Base-by-base conservation (phyloP, 2,888 invertebrate genomes). In the Gnatocerus cornutus region DNA sequence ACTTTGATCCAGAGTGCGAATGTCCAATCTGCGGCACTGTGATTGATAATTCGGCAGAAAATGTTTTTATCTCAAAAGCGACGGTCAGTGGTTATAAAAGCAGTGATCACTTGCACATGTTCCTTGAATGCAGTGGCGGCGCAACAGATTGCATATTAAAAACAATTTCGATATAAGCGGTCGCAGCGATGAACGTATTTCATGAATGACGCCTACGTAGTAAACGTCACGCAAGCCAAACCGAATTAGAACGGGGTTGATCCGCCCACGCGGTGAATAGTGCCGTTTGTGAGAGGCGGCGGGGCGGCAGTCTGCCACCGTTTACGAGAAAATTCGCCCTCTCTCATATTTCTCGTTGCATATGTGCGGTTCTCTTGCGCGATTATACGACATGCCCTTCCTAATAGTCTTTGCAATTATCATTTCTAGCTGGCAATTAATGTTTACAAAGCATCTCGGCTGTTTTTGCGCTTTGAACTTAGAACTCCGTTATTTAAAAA, bases 141-240 rank as follows among this genome's bases (percentile, higher is more conserved):
- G 64, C 64, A 69, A 69, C 58, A 68, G 68, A 68, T 68, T 68
- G 62, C 56, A 58, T 64, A 59, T 64, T 69, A 69, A 65, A 69
- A 65, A 56, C 69, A 69, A 69, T 66, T 69, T 65, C 43, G 46
- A 27, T 55, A 62, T 37, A 65, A 68, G 8, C 55, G 43, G 33
- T 56, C 53, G 41, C 45, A 46, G 50, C 37, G 13, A 70, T 56
- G 55, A 58, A 48, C 59, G 68, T 68, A 52, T 68, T 59, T 71
- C 67, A 71, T 68, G 72, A 74, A 71, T 73, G 70, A 74, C 74
- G 72, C 74, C 74, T 63, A 74, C 74, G 68, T 64, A 58, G 68
- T 67, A 70, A 72, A 62, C 55, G 56, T 62, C 53, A 68, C 74
- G 71, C 69, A 72, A 64, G 43, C 68, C 55, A 53, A 72, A 69